Base-by-base conservation (phyloP, 2,888 invertebrate genomes). In the Pemphredon lugubris region DNA sequence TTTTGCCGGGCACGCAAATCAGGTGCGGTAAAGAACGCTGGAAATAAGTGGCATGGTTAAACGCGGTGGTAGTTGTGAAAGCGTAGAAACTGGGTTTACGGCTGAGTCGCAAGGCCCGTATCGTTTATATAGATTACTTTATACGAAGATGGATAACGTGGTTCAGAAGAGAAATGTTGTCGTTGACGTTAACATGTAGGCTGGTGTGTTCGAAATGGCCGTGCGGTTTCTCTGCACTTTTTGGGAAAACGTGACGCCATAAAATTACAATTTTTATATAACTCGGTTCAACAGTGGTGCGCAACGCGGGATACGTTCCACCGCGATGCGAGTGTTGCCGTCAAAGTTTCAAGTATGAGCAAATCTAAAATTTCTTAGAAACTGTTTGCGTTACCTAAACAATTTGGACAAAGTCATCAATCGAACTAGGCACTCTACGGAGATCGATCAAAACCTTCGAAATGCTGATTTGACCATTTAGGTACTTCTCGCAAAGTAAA, bases 81-180 rank as follows among this genome's bases (percentile, higher is more conserved):
- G 23, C 9, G 47, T 54, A 2, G 32, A 40, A 61, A 48, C 9
- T 11, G 16, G 14, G 50, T n/a, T 30, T 42, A 45, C 7, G 7
- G 5, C 16, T 32, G 20, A 40, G 53, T 61, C 40, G 9, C 20
- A 2, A 6, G 13, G 9, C 14, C 11, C n/a, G 32, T 61, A 61
- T 54, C 61, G 18, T 51, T 53, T 48, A 40, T 67, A 37, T 34
- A 64, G 30, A 64, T 63, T 48, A 54, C n/a, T 60, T 60, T 44
- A 18, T 59, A 50, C 37, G 23, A 37, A 39, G 54, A 60, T 42
- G 40, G 32, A 37, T 54, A 7, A 39, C 20, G 9, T 20, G 16
- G 16, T 51, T 45, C 47, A 32, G 9, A 26, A 72, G 32, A 66
- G 39, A 66, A 61, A 63, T 54, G 47, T 30, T 42, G 11, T 18